Evolutionary conservation across 1,140 invertebrate genomes (phyloP).

Genomic region (Zaprionus tsacasi): DNA sequence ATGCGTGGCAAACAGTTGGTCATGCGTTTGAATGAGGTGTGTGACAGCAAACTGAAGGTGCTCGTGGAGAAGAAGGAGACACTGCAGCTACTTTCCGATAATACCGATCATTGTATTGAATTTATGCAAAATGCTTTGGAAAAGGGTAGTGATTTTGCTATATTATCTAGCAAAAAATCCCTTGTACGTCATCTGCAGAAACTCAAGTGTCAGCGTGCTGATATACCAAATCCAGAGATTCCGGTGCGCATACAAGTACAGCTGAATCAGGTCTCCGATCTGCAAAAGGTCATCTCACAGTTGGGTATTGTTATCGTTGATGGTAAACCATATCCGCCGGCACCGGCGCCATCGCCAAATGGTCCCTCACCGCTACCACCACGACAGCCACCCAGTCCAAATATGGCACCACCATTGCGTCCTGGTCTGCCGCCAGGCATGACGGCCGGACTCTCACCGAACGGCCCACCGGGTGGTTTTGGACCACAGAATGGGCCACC

Average conservation of each 20-base stretch:
- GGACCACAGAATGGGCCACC: constrained; percentile 78
- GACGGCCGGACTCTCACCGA: constrained; percentile 69
- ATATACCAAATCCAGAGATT: constrained; percentile 94
- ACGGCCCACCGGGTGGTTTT: constrained; percentile 67
- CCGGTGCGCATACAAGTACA: constrained; percentile 91
- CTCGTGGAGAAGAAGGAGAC: constrained; percentile 93
- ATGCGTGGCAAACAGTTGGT: constrained; percentile 92
- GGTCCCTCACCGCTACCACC: constrained; percentile 72
- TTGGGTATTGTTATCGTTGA: constrained; percentile 92
- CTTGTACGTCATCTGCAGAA: constrained; percentile 90
- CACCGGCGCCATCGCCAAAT: constrained; percentile 71
- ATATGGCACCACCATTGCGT: constrained; percentile 83
- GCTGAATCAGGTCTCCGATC: constrained; percentile 91
- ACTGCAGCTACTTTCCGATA: constrained; percentile 90
- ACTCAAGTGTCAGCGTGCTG: constrained; percentile 91
- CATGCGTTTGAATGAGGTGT: constrained; percentile 91
- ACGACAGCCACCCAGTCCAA: constrained; percentile 84
- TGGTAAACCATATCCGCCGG: constrained; percentile 86
- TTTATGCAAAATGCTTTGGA: constrained; percentile 92
- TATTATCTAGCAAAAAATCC: constrained; percentile 93
- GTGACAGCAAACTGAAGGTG: constrained; percentile 92
- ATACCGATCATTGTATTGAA: constrained; percentile 94
- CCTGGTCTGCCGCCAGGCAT: constrained; percentile 80
- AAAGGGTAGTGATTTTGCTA: constrained; percentile 92
- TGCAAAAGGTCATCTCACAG: constrained; percentile 90